These are phyloP conservation scores for Zaprionus vittiger DNA, from an alignment of 1,140 invertebrate species.

Conservation along the genomic window DNA sequence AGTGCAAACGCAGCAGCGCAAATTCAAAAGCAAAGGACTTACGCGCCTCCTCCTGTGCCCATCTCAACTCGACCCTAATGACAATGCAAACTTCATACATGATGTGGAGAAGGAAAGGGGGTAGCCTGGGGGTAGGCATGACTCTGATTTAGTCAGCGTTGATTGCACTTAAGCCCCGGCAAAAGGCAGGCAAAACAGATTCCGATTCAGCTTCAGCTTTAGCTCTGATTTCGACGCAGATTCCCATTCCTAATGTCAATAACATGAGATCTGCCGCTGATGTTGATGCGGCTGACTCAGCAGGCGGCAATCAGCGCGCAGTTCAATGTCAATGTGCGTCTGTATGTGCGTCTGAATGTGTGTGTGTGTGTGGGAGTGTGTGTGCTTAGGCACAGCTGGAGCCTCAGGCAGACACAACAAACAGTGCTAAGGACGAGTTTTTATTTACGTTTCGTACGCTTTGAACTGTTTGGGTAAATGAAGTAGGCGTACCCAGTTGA, in stretches of 20 bases:
- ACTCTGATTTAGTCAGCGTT: slow-evolving; percentile 47
- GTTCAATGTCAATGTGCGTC: slow-evolving; percentile 53
- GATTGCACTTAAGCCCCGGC: slow-evolving; percentile 68
- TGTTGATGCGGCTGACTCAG: slow-evolving; percentile 60
- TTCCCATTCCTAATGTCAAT: slow-evolving; percentile 56
- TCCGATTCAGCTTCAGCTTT: slow-evolving; percentile 36
- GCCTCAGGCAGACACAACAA: slow-evolving; percentile 10
- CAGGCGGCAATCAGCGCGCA: slow-evolving; percentile 68
- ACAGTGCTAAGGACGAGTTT: background rate
- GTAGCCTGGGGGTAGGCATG: slow-evolving; percentile 19
- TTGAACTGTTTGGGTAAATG: slow-evolving; percentile 21
- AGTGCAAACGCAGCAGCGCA: slow-evolving; percentile 14
- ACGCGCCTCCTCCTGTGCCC: background rate
- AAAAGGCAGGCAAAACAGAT: slow-evolving; percentile 40
- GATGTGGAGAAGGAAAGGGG: background rate
- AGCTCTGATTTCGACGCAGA: slow-evolving; percentile 29
- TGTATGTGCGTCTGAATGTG: slow-evolving; percentile 7
- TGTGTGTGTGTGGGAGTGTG: slow-evolving; percentile 1
- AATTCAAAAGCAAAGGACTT: slow-evolving; percentile 24
- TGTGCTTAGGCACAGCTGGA: slow-evolving; percentile 26
- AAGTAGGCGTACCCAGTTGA: background rate
- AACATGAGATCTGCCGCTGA: slow-evolving; percentile 49
- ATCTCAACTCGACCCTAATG: slow-evolving; percentile 9
- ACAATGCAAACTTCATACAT: slow-evolving; percentile 39
- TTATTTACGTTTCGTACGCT: slow-evolving; percentile 18